Conservation (phyloP, 2,888 invertebrate species). For the Euzetes globulus region DNA sequence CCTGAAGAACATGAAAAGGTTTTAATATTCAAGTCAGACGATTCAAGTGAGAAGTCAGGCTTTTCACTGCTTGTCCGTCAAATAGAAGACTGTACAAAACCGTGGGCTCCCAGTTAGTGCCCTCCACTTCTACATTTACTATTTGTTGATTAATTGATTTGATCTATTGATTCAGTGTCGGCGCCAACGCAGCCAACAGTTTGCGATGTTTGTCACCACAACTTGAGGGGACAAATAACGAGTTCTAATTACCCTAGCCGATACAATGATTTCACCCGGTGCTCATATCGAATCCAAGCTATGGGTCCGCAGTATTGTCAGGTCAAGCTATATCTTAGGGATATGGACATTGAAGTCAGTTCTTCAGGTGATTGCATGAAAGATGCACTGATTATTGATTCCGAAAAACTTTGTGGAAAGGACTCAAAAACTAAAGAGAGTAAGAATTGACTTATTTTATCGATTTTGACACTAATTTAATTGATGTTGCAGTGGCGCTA, state of each 20-base stretch:
- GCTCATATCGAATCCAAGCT: slow-evolving; percentile 40
- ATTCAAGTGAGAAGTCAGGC: slow-evolving; percentile 33
- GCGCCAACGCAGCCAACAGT: slow-evolving; percentile 37
- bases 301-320: slow-evolving; percentile 38
- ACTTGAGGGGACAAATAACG: slow-evolving; percentile 41
- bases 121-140: neutral
- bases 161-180: slow-evolving; percentile 30
- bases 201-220: slow-evolving; percentile 42
- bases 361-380: slow-evolving; percentile 33
- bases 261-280: slow-evolving; percentile 40
- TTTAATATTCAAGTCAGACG: slow-evolving; percentile 38
- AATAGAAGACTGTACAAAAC: slow-evolving; percentile 38
- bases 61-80: slow-evolving; percentile 40
- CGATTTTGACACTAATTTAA: neutral
- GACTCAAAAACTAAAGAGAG: slow-evolving; percentile 39
- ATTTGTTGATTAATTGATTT: neutral
- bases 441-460: slow-evolving; percentile 30
- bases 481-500: slow-evolving; percentile 29
- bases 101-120: slow-evolving; percentile 34
- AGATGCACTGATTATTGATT: slow-evolving; percentile 38
- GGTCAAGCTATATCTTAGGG: slow-evolving; percentile 39
- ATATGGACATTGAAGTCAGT: slow-evolving; percentile 40
- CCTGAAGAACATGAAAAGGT: slow-evolving; percentile 33
- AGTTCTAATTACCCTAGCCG: slow-evolving; percentile 42
- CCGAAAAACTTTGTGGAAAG: slow-evolving; percentile 38